Base-by-base conservation (phyloP, 2,888 invertebrate species). In the Rhamphomyia laevipes region DNA sequence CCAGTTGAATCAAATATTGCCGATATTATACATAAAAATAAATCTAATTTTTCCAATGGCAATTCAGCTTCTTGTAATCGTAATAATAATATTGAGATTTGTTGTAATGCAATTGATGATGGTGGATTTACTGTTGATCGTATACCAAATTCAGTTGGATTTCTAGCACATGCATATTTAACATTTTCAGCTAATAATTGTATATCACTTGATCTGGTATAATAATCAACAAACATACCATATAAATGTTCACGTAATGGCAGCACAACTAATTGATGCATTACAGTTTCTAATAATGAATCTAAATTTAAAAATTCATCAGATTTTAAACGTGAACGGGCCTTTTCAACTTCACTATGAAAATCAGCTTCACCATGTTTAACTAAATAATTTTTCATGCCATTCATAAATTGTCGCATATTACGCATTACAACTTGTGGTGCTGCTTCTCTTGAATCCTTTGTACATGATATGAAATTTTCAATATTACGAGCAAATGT, bases 371-470 rank as follows among this genome's bases (percentile, higher is more conserved):
- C 95, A 16, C 95, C 95, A 61, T 94, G 92, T 63, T 94, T 94
- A 31, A 95, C 89, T 52, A 96, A 75, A 70, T 95, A 97, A 70
- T 97, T 97, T 70, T 96, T 96, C 84, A 97, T 95, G 49, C 95
- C 96, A 15, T 90, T 94, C 90, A 96, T 94, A 66, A 96, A 97
- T 68, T 95, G 94, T 1, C 95, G 79, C 76, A 94, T 88, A 63
- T 89, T 89, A 52, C 88, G 77, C 88, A 89, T 88, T 55, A 87
- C 87, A 50, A 90, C 77, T 68, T 87, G 86, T 1, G 93, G 93
- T 61, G 85, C 86, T 27, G 80, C 82, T 65, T 94, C 93, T 56
- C 86, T 84, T 13, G 91, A 89, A 63, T 94, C 93, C 58, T 84
- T 77, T 10, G 94, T 94, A 68, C 94, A 94, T 46, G 88, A 82